phyloP scores from a whole-genome alignment of 2,797 vertebrate genomes.

The Molossus alvarezi region DNA sequence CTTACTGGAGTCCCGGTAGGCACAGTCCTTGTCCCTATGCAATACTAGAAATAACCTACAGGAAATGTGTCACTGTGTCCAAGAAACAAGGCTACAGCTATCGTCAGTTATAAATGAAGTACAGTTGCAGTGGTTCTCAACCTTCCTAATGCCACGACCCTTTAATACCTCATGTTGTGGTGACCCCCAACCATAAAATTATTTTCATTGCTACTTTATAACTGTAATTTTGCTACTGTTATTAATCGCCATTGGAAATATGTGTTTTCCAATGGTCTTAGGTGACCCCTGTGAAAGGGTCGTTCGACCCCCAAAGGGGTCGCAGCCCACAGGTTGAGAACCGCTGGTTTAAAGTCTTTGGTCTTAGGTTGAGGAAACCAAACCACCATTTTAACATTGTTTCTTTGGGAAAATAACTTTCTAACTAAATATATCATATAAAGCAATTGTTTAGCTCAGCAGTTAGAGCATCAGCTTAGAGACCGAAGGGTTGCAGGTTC shows the following conservation, averaged over 20 bases:
- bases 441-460: conserved; percentile 59
- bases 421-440: conserved; percentile 72
- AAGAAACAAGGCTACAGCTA: conserved; percentile 30
- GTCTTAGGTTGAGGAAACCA: conserved; percentile 46
- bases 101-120: conserved; percentile 62
- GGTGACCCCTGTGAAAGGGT: too few relatives aligned
- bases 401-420: conserved; percentile 73
- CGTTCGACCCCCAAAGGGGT: too few relatives aligned
- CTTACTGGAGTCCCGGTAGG: background rate
- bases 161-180: too few relatives aligned
- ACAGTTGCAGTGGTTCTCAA: background rate
- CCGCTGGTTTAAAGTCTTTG: conserved; percentile 43
- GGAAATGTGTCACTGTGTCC: conserved; percentile 22
- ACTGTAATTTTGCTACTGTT: too few relatives aligned
- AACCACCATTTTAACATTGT: conserved; percentile 66
- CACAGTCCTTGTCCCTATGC: background rate
- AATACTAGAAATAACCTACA: conserved; percentile 61
- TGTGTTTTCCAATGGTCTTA: too few relatives aligned
- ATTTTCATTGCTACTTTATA: too few relatives aligned
- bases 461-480: too few relatives aligned
- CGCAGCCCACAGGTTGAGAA: too few relatives aligned
- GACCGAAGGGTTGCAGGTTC: too few relatives aligned
- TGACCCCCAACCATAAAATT: too few relatives aligned
- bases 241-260: too few relatives aligned
- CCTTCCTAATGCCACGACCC: too few relatives aligned